Percentiles rank a stretch among this genome's conserved stretches.
These are phyloP conservation scores for Erinaceus europaeus DNA, from an alignment of 2,113 vertebrate genomes.

Conservation along the genomic window DNA sequence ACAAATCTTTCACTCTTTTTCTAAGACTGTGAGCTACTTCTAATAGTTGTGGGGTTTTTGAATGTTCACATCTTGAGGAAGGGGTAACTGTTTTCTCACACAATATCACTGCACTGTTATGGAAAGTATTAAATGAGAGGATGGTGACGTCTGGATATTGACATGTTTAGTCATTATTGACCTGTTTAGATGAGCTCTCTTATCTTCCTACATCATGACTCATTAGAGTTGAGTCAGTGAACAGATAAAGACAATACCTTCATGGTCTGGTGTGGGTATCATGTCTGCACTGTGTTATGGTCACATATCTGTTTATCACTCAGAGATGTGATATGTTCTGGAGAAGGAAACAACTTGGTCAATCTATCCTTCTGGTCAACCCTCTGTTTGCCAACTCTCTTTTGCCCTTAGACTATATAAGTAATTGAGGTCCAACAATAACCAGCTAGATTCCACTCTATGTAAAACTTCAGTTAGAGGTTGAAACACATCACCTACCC, in stretches of 20 bases:
- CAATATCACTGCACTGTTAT: not conserved
- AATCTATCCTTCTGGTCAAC: not conserved
- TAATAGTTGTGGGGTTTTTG: not conserved
- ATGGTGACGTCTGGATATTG: not conserved
- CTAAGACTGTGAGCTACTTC: not conserved
- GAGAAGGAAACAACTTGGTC: no score
- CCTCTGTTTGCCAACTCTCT: not conserved
- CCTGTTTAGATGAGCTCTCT: not conserved
- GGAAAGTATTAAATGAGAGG: not conserved
- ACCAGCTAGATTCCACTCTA: not conserved
- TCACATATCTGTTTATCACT: not conserved
- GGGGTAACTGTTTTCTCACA: not conserved
- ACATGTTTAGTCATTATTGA: not conserved
- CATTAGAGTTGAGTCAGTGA: not conserved
- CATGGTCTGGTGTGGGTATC: not conserved
- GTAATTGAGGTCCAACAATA: not conserved
- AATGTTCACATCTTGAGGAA: not conserved
- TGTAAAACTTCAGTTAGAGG: not conserved
- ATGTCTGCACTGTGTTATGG: not conserved
- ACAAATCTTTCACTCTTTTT: not conserved
- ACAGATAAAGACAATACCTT: not conserved
- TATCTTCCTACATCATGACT: not conserved
- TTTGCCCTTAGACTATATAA: not conserved
- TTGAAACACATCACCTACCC: not conserved
- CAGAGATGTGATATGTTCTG: not conserved